Evolutionary conservation across 53 echinoderm and acorn worm species (phyloP), one percentile per base, ranked within the genome.

Genomic region (Antedon mediterranea): DNA sequence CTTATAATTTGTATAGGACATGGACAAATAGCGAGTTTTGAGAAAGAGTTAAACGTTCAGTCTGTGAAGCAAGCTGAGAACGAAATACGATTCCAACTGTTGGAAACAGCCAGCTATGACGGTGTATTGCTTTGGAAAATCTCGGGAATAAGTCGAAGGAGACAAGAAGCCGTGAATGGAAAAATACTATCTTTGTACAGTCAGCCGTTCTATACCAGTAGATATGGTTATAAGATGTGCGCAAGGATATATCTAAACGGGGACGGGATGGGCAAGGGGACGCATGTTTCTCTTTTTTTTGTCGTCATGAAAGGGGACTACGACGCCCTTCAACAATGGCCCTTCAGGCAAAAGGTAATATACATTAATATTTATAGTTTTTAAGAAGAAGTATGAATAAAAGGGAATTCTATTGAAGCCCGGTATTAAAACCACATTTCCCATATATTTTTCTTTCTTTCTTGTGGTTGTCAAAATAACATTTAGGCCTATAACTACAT

Each of bases 211-310:
- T 76, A 76, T n/a, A 76, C 76, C 33, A 76, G 76, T 33, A 32
- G 34, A 33, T 76, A 76, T 23, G 76, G 76, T 0, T 76, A 76
- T 33, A 76, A 76, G 34, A 76, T 76, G 76, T 76, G 76, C 76
- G 76, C 76, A 32, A 76, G 76, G 34, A 34, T 76, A 6, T 76
- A 76, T 33, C n/a, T 76, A 34, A 73, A 31, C 23, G 74, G 31
- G 23, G 31, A 73, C 74, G 74, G 74, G 31, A 73, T 73, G 74
- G 74, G 74, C 13, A 73, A 73, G 32, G 74, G 74, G 31, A 73
- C 74, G 1, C 74, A 73, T 28, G 32, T 73, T 1, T 73, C 74
- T 31, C 74, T 73, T 9, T 73, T 73, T 74, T 73, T 73, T 73
- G 74, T 73, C 2, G 74, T 73, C 11, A 73, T 73, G 74, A 57